These are phyloP conservation scores for Diphyllodes magnificus DNA, from an alignment of 2,113 vertebrate genomes.

Conservation along the genomic window DNA sequence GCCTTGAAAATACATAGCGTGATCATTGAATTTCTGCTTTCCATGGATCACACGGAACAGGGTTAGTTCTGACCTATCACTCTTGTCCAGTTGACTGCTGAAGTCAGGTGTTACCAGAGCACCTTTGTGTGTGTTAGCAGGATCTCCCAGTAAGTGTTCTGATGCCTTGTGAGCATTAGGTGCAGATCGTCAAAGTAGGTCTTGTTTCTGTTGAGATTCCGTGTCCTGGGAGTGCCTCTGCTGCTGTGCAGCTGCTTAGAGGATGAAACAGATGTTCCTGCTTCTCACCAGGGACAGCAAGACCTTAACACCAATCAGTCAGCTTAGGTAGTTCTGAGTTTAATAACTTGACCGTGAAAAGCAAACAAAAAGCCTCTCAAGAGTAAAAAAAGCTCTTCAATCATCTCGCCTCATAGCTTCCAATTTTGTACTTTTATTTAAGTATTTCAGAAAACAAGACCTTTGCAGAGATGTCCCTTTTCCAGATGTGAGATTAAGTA, in stretches of 20 bases:
- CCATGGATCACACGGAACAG: neutral
- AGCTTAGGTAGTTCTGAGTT: neutral
- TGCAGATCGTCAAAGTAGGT: neutral
- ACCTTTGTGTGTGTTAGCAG: neutral
- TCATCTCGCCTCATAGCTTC: neutral
- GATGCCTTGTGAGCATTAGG: fast-evolving
- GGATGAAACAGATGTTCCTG: neutral
- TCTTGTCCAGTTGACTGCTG: neutral
- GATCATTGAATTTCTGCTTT: neutral
- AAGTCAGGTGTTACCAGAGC: neutral
- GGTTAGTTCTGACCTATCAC: neutral
- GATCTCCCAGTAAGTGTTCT: neutral
- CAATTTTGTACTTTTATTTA: neutral
- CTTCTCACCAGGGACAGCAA: neutral
- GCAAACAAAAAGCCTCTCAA: fast-evolving
- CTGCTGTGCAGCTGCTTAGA: neutral
- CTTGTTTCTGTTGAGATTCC: neutral
- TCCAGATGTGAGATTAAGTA: neutral
- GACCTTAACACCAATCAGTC: neutral
- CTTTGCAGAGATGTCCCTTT: neutral
- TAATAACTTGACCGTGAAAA: neutral
- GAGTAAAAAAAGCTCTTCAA: neutral
- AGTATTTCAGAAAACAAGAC: neutral
- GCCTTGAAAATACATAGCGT: neutral
- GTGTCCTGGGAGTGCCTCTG: neutral